phyloP scores from a whole-genome alignment of 1,140 invertebrate species.

The silkworm (Bombyx mori) region ASM3026992v2 NC_085131.1:3997501-3998000 shows the following conservation, averaged over 20 bases:
- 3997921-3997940: conserved; percentile 58
- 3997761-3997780: conserved; percentile 8
- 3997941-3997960: conserved; percentile 43
- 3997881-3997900: conserved; percentile 65
- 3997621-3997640: conserved; percentile 32
- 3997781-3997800: conserved; percentile 49
- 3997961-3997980: conserved; percentile 44
- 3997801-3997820: conserved; percentile 71
- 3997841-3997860: conserved; percentile 45
- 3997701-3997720: conserved; percentile 27
- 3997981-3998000: conserved; percentile 35
- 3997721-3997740: conserved; percentile 45
- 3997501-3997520: conserved; percentile 40
- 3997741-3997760: conserved; percentile 7
- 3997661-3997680: conserved; percentile 18
- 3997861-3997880: conserved; percentile 58
- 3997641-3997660: conserved; percentile 31
- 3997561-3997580: conserved; percentile 46
- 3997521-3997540: conserved; percentile 43
- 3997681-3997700: conserved; percentile 20
- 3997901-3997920: conserved; percentile 64
- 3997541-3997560: conserved; percentile 32
- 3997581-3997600: conserved; percentile 24
- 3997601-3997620: conserved; percentile 22
- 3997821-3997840: conserved; percentile 59